These are phyloP conservation scores for Amphiura filiformis DNA, from an alignment of 35 echinoderm and acorn worm genomes.

Conservation along the genomic window DNA sequence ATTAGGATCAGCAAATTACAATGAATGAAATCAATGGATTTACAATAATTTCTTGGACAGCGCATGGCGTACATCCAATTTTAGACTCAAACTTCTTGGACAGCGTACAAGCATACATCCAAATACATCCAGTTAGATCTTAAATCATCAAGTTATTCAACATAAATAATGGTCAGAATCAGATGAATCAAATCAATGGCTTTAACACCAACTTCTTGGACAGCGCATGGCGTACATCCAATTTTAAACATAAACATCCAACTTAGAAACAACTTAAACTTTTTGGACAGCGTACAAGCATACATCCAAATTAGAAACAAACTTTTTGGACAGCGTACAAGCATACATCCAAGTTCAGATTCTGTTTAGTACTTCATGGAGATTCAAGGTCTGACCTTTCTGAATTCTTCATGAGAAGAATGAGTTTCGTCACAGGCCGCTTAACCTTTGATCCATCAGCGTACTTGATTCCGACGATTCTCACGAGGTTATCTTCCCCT, in stretches of 20 bases:
- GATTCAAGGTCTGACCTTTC: slow-evolving; percentile 27
- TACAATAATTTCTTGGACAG: not conserved
- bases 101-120: not conserved
- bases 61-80: not conserved
- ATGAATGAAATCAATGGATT: not conserved
- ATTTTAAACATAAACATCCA: not conserved
- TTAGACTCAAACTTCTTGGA: not conserved
- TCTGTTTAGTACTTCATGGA: not conserved
- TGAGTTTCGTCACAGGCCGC: slow-evolving; percentile 58
- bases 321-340: not conserved
- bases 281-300: not conserved
- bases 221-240: not conserved
- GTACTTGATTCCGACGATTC: slow-evolving; percentile 51
- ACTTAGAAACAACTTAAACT: not conserved
- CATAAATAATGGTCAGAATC: not conserved
- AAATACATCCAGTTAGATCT: not conserved
- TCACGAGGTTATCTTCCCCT: slow-evolving; percentile 72
- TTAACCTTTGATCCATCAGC: slow-evolving; percentile 37
- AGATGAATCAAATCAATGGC: not conserved
- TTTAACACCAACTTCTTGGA: not conserved
- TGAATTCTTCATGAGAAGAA: slow-evolving; percentile 41
- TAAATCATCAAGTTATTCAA: not conserved
- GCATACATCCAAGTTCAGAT: not conserved
- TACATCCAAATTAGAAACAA: not conserved
- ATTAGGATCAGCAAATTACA: not conserved